A percentile compares a stretch with the other conserved stretches of the same genome.
These are phyloP conservation scores for Myrmecophaga tridactyla DNA, from an alignment of 2,113 vertebrate genomes.

Conservation along the genomic window DNA sequence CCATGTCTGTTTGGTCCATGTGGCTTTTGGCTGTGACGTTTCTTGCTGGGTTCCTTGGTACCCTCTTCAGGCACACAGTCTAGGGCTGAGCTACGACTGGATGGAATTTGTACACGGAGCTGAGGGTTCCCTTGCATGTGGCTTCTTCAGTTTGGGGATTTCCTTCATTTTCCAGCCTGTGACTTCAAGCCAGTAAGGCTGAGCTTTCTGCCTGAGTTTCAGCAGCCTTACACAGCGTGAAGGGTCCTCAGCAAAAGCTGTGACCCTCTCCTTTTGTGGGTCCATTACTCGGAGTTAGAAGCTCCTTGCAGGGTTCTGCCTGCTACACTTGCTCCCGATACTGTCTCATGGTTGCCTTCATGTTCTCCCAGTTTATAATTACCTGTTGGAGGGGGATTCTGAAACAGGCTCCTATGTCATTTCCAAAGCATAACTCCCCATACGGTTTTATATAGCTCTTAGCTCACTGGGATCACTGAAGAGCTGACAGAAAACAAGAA, in stretches of 20 bases:
- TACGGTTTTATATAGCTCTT: background rate
- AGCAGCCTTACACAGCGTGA: no score
- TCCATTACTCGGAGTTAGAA: no score
- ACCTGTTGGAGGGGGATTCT: background rate
- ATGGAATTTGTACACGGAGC: accelerated
- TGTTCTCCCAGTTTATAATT: no score
- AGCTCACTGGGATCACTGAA: background rate
- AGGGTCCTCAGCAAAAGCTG: no score
- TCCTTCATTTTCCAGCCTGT: background rate
- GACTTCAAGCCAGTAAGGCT: background rate
- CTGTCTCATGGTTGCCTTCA: background rate
- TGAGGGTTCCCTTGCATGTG: no score
- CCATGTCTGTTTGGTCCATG: accelerated
- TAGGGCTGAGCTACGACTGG: background rate
- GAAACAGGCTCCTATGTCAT: background rate
- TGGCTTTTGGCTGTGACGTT: no score
- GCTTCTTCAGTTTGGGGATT: background rate
- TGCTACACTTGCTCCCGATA: background rate
- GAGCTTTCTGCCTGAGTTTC: background rate
- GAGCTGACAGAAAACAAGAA: no score
- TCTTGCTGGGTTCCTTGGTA: background rate
- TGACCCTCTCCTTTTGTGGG: accelerated
- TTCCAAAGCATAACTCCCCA: background rate
- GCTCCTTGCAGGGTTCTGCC: background rate
- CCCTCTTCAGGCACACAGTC: background rate